Percentiles rank a stretch among this genome's conserved stretches.
phyloP scores from a whole-genome alignment of 1,140 invertebrate species.

The Zaprionus tsacasi region DNA sequence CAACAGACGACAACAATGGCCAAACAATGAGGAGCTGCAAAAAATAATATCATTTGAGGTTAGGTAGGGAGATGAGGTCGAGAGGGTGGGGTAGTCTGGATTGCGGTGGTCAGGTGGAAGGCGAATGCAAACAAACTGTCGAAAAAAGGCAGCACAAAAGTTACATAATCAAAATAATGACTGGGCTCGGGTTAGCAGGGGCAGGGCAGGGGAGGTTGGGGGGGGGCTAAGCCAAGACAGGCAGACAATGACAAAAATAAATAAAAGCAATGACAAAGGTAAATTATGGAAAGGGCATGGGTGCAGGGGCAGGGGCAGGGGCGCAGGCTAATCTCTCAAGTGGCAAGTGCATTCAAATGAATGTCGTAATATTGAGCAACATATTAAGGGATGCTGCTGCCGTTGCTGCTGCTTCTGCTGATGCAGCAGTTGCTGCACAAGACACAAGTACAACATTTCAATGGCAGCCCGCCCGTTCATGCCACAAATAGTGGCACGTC shows the following conservation, averaged over 20 bases:
- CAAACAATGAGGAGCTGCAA: conserved; percentile 57
- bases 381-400: conserved; percentile 44
- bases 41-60: conserved; percentile 39
- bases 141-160: conserved; percentile 62
- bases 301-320: neutral
- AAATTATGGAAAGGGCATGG: conserved; percentile 48
- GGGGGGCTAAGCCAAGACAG: conserved; percentile 58
- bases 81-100: neutral
- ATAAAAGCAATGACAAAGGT: conserved; percentile 77
- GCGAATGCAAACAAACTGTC: conserved; percentile 72
- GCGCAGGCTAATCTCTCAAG: conserved; percentile 76
- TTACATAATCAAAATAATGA: conserved; percentile 82
- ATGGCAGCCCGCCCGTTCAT: conserved; percentile 56
- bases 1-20: conserved; percentile 32
- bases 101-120: conserved; percentile 29
- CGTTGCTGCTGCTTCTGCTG: conserved; percentile 44
- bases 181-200: conserved; percentile 33
- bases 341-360: conserved; percentile 81
- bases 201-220: neutral
- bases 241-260: conserved; percentile 68
- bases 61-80: neutral
- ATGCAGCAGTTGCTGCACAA: conserved; percentile 57
- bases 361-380: conserved; percentile 63
- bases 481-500: conserved; percentile 46
- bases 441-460: conserved; percentile 72